Base-by-base conservation (phyloP, 92 coral and sea anemone genomes). In the Isaurus tuberculatus region DNA sequence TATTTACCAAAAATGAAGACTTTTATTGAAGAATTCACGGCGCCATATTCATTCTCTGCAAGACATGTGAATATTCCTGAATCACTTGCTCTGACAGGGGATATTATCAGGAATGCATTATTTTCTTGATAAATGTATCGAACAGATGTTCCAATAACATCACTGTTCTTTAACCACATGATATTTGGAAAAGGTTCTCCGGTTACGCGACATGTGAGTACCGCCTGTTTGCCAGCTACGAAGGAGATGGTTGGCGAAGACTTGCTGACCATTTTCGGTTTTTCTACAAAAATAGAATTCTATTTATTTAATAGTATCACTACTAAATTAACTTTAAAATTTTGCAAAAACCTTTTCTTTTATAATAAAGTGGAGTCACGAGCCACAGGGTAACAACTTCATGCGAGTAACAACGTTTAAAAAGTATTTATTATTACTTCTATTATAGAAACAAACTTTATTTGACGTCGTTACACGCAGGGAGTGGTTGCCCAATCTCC, bases 111-210 rank as follows among this genome's bases (percentile, higher is more conserved):
- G 22, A 46, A 72, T 26, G 78, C 78, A 43, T 43, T 72, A 37
- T 44, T 72, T 5, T 72, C 78, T 9, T 27, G 60, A 26, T 42
- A 44, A 36, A 32, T 72, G 27, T 72, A 72, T n/a, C 60, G 40
- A 29, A 33, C 20, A 26, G 9, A 44, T 26, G 78, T 10, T 27
- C 61, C 60, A 72, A 72, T 44, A 22, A 22, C 25, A 29, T 43
- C 36, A 43, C 60, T 60, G 78, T 26, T 33, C 37, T 72, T 72
- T 23, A 72, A 72, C 78, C 78, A 72, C 78, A 25, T 72, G 60
- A 72, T 49, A 44, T 43, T 26, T 5, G 78, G 78, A 15, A 19
- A 5, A 13, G 78, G 78, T 22, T 72, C 78, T 46, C 78, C 78
- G 23, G 55, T 32, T 44, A 49, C 55, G 26, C 27, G 78, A 32